Conservation (phyloP, 2,113 vertebrate species). For the Cryptotis parvus region DNA sequence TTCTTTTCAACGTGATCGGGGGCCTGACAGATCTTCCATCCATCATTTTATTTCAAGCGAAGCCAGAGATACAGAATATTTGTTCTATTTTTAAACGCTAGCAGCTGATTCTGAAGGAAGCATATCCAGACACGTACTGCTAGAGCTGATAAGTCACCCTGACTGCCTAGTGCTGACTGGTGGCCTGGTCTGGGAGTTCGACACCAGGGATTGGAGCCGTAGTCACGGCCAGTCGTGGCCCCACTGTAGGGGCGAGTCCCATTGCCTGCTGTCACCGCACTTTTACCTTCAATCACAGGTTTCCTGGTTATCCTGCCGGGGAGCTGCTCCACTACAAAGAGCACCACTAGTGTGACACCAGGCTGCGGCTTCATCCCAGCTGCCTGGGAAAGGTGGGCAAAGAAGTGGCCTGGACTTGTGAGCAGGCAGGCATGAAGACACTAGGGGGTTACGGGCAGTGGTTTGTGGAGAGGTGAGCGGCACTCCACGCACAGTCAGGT, state of each 20-base stretch:
- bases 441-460: no score
- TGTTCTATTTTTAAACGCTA: constrained; percentile 44
- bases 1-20: background rate
- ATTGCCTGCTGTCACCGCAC: background rate
- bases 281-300: constrained; percentile 12
- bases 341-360: background rate
- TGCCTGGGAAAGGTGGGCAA: background rate
- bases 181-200: background rate
- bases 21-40: background rate
- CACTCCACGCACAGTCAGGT: no score
- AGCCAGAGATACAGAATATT: background rate
- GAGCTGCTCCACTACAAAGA: constrained; percentile 14
- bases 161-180: background rate
- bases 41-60: background rate
- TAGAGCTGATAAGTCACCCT: background rate
- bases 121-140: background rate
- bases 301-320: constrained; percentile 43
- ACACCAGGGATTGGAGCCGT: background rate
- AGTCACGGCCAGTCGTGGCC: background rate
- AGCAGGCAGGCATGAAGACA: no score
- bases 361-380: background rate
- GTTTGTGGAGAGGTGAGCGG: no score
- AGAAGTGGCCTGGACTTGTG: background rate
- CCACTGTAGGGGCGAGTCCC: no score
- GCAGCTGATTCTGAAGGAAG: constrained; percentile 12